Evolutionary conservation across 2,113 vertebrate species (phyloP), one percentile per base, ranked within the genome.

Genomic region (Pedionomus torquatus): DNA sequence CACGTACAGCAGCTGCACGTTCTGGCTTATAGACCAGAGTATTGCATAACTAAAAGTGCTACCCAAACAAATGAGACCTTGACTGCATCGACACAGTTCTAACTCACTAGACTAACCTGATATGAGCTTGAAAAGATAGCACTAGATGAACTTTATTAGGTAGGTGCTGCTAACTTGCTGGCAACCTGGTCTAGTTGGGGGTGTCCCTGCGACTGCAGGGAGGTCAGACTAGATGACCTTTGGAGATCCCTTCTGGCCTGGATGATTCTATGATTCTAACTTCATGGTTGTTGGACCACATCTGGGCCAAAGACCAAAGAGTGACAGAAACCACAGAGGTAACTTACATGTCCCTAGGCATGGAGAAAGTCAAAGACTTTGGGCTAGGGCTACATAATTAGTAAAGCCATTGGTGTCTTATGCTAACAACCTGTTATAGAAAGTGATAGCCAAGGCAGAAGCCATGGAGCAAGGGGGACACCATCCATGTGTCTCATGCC

Each of bases 81-180:
- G 57, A n/a, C 52, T 66, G 24, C 17, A 71, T 13, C 30, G 48
- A 5, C 11, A 7, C 28, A 72, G 46, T 19, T 60, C n/a, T 74
- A 31, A 37, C 52, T 43, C 21, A 48, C 30, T 26, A 46, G 26
- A 48, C 23, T 66, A 54, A 52, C 2, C 11, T 26, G 13, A 7
- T 60, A 48, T 26, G 13, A 78, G 11, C 26, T 25, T 24, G 23
- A 77, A 83, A 82, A 77, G 21, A 51, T 65, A 61, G n/a, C 7
- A 52, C 8, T 18, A 60, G 28, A 33, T 54, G 2, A 65, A n/a
- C 15, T 60, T 60, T 48, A 14, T 41, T 54, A 61, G 0, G 0
- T 30, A 87, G 61, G 21, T 33, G 4, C 6, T 74, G 26, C 25
- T 49, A 65, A 54, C n/a, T n/a, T n/a, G n/a, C n/a, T n/a, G n/a